Percentiles rank a stretch among this genome's conserved stretches.
Evolutionary conservation across 2,797 vertebrate genomes (phyloP).

Genomic region (Bovichtus diacanthus): DNA sequence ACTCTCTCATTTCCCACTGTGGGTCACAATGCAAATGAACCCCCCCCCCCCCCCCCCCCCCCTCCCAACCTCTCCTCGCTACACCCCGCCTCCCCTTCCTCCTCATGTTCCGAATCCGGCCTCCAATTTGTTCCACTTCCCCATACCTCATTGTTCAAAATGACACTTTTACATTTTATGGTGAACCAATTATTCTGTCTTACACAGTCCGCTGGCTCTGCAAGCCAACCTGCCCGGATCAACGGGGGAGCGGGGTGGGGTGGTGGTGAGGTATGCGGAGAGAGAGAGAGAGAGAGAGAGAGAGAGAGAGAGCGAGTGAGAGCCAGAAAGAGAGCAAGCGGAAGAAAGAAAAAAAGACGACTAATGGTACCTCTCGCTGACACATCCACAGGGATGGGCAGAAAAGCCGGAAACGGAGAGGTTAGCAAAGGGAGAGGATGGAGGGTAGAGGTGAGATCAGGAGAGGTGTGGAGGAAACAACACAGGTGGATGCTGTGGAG

Average conservation of each 20-base stretch:
- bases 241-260: conserved; percentile 49
- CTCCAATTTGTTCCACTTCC: conserved; percentile 85
- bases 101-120: conserved; percentile 71
- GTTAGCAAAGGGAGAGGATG: conserved; percentile 32
- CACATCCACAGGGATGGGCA: conserved; percentile 57
- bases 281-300: background rate
- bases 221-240: conserved; percentile 78
- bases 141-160: conserved; percentile 85
- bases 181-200: conserved; percentile 85
- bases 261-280: background rate
- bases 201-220: conserved; percentile 81
- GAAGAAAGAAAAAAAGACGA: conserved; percentile 29
- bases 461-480: conserved; percentile 29
- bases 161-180: conserved; percentile 85
- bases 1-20: conserved; percentile 40
- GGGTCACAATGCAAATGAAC: conserved; percentile 73
- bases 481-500: conserved; percentile 44
- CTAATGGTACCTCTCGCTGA: conserved; percentile 65
- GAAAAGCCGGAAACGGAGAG: conserved; percentile 52
- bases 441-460: conserved; percentile 50
- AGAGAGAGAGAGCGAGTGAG: background rate
- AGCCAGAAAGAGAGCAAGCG: background rate
- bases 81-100: conserved; percentile 11
- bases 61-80: conserved; percentile 36
- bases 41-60: background rate